Evolutionary conservation across 2,797 vertebrate species (phyloP).

Genomic region (Toxotes lorentzi): DNA sequence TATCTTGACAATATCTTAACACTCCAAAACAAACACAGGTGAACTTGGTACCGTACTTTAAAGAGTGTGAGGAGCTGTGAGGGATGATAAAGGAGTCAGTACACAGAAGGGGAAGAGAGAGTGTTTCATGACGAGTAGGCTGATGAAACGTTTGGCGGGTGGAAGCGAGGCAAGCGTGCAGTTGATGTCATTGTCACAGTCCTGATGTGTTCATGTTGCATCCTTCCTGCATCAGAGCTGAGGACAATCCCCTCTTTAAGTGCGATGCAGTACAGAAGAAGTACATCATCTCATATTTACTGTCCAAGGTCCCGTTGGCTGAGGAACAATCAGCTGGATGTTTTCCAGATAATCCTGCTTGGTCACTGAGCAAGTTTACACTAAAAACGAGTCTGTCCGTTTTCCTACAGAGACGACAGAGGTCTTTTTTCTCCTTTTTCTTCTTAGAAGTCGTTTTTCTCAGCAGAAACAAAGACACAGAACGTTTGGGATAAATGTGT

Average conservation of each 20-base stretch:
- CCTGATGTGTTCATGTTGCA: slow-evolving; percentile 1
- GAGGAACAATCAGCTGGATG: not conserved
- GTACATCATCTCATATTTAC: slow-evolving; percentile 5
- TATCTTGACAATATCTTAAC: slow-evolving; percentile 30
- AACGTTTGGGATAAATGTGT: not conserved
- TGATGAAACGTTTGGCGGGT: not conserved
- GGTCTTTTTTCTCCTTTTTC: too few species aligned
- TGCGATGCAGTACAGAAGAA: not conserved
- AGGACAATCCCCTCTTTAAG: slow-evolving; percentile 7
- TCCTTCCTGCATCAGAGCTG: slow-evolving; percentile 18
- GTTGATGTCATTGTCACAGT: not conserved
- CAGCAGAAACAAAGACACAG: too few species aligned
- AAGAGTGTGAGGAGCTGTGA: not conserved
- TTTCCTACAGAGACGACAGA: too few species aligned
- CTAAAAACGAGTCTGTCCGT: too few species aligned
- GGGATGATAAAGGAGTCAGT: not conserved
- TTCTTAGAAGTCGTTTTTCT: too few species aligned
- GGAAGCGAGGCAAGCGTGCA: not conserved
- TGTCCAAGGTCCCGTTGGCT: not conserved
- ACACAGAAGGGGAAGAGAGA: too few species aligned
- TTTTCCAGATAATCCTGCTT: not conserved
- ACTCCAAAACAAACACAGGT: slow-evolving; percentile 39
- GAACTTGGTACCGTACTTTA: slow-evolving; percentile 16
- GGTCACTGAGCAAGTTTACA: not conserved
- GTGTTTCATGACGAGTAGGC: not conserved